phyloP scores from a whole-genome alignment of 2,113 vertebrate species.

The Solea solea region DNA sequence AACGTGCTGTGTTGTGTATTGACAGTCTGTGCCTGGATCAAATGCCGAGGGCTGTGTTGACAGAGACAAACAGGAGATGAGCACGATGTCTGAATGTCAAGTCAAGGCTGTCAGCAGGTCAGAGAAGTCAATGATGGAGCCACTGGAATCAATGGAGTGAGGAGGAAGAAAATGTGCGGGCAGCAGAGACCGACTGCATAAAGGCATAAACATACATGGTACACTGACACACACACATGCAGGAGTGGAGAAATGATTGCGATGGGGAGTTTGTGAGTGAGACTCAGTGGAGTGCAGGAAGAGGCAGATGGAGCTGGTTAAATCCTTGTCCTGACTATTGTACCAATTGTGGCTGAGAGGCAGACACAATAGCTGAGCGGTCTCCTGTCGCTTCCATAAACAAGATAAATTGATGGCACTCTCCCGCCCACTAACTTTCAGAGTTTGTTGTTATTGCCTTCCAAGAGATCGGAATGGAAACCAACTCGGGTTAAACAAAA shows the following conservation, averaged over 20 bases:
- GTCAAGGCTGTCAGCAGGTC: constrained; percentile 58
- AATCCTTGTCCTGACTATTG: constrained; percentile 68
- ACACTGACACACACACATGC: background rate
- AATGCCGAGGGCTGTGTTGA: constrained; percentile 48
- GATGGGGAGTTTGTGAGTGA: constrained; percentile 41
- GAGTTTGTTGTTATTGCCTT: constrained; percentile 70
- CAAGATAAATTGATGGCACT: constrained; percentile 71
- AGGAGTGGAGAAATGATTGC: constrained; percentile 28
- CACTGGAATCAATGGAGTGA: constrained; percentile 51
- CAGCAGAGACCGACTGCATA: constrained; percentile 1
- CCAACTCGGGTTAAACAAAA: constrained; percentile 63
- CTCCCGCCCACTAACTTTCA: constrained; percentile 68
- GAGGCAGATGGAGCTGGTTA: constrained; percentile 72
- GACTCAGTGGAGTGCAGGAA: constrained; percentile 40
- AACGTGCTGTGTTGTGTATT: constrained; percentile 24
- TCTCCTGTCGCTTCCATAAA: constrained; percentile 74
- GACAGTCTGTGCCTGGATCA: constrained; percentile 56
- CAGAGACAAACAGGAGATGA: constrained; percentile 55
- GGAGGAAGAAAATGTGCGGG: background rate
- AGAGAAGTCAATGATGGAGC: constrained; percentile 63
- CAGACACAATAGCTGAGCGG: constrained; percentile 69
- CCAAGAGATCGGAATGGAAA: constrained; percentile 63
- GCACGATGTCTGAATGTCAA: constrained; percentile 66
- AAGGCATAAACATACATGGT: constrained; percentile 11
- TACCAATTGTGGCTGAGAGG: constrained; percentile 70